Evolutionary conservation across 1,140 invertebrate species (phyloP).

Genomic region (Halyomorpha halys): DNA sequence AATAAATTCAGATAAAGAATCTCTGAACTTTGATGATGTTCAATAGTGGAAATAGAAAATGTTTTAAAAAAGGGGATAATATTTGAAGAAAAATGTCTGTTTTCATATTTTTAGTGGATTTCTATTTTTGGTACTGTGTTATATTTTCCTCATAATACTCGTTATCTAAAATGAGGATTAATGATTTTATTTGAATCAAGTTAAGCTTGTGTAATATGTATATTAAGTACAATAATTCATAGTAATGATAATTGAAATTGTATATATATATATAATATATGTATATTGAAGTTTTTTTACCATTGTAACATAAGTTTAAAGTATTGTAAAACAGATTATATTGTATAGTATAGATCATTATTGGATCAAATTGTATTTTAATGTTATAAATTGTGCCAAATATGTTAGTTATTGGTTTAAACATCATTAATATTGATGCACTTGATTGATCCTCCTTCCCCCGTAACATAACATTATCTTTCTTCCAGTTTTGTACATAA

Average conservation of each 20-base stretch:
- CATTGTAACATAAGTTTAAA: constrained; percentile 1
- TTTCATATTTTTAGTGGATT: constrained; percentile 3
- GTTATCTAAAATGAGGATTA: background rate
- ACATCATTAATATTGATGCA: background rate
- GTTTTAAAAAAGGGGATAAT: background rate
- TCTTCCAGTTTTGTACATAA: constrained; percentile 7
- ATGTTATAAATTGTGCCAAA: constrained; percentile 10
- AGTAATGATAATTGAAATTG: background rate
- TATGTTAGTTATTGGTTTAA: background rate
- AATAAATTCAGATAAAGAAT: background rate
- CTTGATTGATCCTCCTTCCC: background rate
- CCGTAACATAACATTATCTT: background rate
- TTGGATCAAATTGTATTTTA: constrained; percentile 12
- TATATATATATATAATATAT: constrained; percentile 3
- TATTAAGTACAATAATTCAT: constrained; percentile 4
- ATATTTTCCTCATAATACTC: background rate
- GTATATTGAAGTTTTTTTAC: constrained; percentile 7
- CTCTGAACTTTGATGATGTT: constrained; percentile 3
- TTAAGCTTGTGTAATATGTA: constrained; percentile 6
- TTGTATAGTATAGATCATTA: background rate
- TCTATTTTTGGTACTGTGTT: constrained; percentile 12
- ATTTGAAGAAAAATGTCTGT: background rate
- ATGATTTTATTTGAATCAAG: constrained; percentile 1
- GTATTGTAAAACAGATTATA: constrained; percentile 5
- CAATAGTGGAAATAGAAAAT: background rate